Percentiles rank a stretch among this genome's conserved stretches.
phyloP scores from a whole-genome alignment of 1,140 invertebrate species.

The Drosophila melanica region DNA sequence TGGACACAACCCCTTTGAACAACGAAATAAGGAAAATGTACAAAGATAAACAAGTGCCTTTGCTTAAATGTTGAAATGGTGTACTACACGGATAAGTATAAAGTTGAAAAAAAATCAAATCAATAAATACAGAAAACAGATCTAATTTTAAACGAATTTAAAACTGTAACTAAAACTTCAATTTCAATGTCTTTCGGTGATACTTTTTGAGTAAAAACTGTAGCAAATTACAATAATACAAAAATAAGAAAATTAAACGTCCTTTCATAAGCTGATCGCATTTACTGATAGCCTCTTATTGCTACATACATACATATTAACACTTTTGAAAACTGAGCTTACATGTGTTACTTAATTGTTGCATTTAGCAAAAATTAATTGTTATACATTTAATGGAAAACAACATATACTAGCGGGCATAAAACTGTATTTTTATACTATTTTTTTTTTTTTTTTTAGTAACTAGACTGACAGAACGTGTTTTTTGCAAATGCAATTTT shows the following conservation, averaged over 20 bases:
- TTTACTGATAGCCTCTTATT: conserved; percentile 37
- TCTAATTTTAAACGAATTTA: conserved; percentile 21
- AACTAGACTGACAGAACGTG: conserved; percentile 71
- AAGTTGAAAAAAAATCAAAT: neutral
- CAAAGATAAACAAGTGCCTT: conserved; percentile 61
- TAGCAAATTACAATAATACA: conserved; percentile 17
- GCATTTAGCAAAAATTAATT: conserved; percentile 65
- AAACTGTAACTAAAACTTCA: conserved; percentile 1
- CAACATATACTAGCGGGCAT: conserved; percentile 16
- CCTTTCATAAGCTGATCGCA: conserved; percentile 25
- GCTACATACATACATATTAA: neutral
- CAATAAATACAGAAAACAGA: conserved; percentile 6
- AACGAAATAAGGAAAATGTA: conserved; percentile 22
- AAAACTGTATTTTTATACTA: conserved; percentile 52
- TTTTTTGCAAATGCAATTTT: conserved; percentile 38
- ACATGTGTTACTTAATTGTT: conserved; percentile 70
- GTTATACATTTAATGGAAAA: conserved; percentile 31
- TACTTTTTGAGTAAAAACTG: conserved; percentile 6
- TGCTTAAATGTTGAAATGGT: conserved; percentile 40
- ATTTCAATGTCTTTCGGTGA: conserved; percentile 17
- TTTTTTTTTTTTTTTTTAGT: conserved; percentile 40
- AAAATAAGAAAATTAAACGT: conserved; percentile 3
- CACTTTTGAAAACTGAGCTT: conserved; percentile 22
- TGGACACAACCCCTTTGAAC: conserved; percentile 16
- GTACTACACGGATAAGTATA: conserved; percentile 12